Evolutionary conservation across 2,888 invertebrate genomes (phyloP).

Genomic region (Hecatera dysodea): DNA sequence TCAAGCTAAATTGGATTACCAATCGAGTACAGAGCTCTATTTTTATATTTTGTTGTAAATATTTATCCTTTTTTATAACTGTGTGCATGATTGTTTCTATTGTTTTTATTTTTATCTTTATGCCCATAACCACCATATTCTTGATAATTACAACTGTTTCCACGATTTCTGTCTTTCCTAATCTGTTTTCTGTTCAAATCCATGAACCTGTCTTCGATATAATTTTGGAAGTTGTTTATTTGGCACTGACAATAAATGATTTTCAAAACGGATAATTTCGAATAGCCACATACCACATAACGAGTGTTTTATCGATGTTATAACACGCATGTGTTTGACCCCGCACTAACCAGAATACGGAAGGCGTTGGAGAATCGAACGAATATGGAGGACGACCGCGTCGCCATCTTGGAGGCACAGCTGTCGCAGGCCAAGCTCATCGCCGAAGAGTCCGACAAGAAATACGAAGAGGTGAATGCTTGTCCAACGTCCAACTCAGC

Average conservation of each 20-base stretch:
- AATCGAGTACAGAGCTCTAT: conserved; percentile 43
- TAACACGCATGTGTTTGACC: conserved; percentile 91
- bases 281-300: conserved; percentile 68
- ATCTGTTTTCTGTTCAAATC: conserved; percentile 58
- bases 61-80: conserved; percentile 63
- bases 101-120: conserved; percentile 76
- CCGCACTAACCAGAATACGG: conserved; percentile 95
- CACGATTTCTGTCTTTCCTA: conserved; percentile 59
- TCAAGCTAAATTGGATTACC: conserved; percentile 73
- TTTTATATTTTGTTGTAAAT: conserved; percentile 65
- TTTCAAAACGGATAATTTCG: conserved; percentile 49
- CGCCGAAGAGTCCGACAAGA: conserved; percentile 99
- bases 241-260: conserved; percentile 56
- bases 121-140: conserved; percentile 86
- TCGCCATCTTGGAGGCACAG: conserved; percentile 99
- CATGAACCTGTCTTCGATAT: conserved; percentile 39
- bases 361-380: conserved; percentile 99
- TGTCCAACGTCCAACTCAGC: conserved; percentile 67
- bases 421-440: conserved; percentile 99
- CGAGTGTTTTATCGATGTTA: conserved; percentile 82
- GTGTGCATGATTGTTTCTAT: conserved; percentile 82
- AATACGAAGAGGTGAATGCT: conserved; percentile 99
- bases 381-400: conserved; percentile 99
- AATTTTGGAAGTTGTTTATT: conserved; percentile 58
- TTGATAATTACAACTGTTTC: conserved; percentile 69